Evolutionary conservation across 37 sponge, comb jelly and placozoan species (phyloP).

Genomic region (Chondrilla cf. caribensis): DNA sequence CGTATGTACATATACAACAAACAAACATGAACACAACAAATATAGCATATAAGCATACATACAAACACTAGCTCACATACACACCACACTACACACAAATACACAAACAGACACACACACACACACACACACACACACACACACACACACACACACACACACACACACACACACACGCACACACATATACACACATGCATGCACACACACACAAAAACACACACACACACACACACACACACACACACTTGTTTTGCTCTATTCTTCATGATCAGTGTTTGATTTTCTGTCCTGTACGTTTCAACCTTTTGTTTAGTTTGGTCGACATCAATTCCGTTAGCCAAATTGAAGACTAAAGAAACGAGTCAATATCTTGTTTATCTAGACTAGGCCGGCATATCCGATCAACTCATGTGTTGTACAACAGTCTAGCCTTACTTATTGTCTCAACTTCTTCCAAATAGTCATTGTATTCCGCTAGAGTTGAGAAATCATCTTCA

Average conservation of each 20-base stretch:
- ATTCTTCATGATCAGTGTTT: constrained; percentile 76
- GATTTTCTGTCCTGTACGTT: constrained; percentile 82
- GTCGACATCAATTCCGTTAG: constrained; percentile 81
- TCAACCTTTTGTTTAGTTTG: constrained; percentile 62
- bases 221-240: too few species aligned
- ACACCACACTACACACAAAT: not conserved
- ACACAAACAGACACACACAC: too few species aligned
- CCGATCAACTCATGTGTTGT: too few species aligned
- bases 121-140: constrained; percentile 4
- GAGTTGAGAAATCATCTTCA: constrained; percentile 71
- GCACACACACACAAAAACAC: too few species aligned
- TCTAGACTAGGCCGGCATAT: too few species aligned
- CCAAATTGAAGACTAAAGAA: constrained; percentile 70
- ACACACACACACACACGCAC: not conserved
- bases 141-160: not conserved
- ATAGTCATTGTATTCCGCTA: constrained; percentile 92
- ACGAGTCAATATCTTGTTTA: too few species aligned
- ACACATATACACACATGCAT: too few species aligned
- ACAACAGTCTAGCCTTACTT: too few species aligned
- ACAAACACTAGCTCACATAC: too few species aligned
- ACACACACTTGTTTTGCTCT: constrained; percentile 62
- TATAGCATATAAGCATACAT: not conserved
- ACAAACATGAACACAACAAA: too few species aligned
- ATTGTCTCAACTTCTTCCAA: constrained; percentile 94
- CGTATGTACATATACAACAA: too few species aligned